Evolutionary conservation across 2,797 vertebrate species (phyloP), one percentile per base, ranked within the genome.

Genomic region (Peromyscus melanophrys): DNA sequence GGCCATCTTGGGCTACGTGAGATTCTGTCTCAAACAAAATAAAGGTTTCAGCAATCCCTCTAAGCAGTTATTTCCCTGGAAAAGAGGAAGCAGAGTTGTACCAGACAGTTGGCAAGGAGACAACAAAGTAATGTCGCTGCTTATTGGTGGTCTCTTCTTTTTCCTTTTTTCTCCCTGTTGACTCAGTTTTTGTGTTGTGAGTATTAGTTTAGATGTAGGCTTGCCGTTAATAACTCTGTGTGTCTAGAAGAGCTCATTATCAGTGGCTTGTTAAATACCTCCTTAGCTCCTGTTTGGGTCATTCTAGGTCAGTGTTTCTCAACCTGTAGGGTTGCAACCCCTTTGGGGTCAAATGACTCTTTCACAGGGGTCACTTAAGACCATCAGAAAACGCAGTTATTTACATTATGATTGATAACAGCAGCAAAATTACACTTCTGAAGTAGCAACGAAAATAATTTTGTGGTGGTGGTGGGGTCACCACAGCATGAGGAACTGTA

Each of bases 81-180:
- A 92, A 93, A 96, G 37, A 95, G 46, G n/a, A 93, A 96, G 86
- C 17, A 31, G 76, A 34, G 19, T 67, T n/a, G 29, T 93, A 43
- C 29, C 57, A 82, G 52, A 67, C 87, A 95, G 7, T 7, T 23
- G 69, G 17, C 59, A 92, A 61, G 43, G 90, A 96, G 93, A 89
- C 52, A 82, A 43, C 21, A 63, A 65, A 92, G 67, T 55, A 92
- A 80, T 83, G 34, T 88, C 84, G 17, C 40, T 92, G 76, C 25
- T 78, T 46, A 27, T 34, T 93, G 61, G n/a, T 93, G 61, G n/a
- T 95, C 71, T 21, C 69, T 55, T 77, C 6, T 16, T 61, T 52
- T 6, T 37, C 12, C 4, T 77, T 69, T 55, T 14, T 61, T 23
- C 12, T 1, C 12, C 40, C 13, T 2, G 0, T 69, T 81, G 81